Percentiles rank a stretch among this genome's conserved stretches.
These are phyloP conservation scores for Orchestes rusci DNA, from an alignment of 2,888 invertebrate genomes.

Conservation along the genomic window DNA sequence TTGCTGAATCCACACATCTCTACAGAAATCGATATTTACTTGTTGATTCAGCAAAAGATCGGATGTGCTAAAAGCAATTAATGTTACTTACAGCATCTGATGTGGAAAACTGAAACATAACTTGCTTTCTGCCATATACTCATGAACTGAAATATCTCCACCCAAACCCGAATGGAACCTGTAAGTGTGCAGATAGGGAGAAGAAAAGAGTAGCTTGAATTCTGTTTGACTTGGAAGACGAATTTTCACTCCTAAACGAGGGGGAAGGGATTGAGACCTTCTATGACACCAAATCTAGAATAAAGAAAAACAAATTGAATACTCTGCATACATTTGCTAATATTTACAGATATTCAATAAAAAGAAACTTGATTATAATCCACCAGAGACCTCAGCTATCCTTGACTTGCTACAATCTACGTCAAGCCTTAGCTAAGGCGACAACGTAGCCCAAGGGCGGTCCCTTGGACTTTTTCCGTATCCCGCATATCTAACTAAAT, in stretches of 20 bases:
- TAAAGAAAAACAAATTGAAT: conserved; percentile 4
- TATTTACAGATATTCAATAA: too few species aligned
- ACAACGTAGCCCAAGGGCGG: too few species aligned
- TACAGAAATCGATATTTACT: conserved; percentile 37
- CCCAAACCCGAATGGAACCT: conserved; percentile 87
- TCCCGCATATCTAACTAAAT: too few species aligned
- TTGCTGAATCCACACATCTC: conserved; percentile 83
- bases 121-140: conserved; percentile 86
- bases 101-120: conserved; percentile 80
- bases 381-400: too few species aligned
- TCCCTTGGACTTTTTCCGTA: too few species aligned
- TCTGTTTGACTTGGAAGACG: conserved; percentile 75
- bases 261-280: conserved; percentile 79
- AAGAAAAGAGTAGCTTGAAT: conserved; percentile 64
- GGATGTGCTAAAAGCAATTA: not conserved
- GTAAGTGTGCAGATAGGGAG: conserved; percentile 68
- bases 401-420: too few species aligned
- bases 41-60: not conserved
- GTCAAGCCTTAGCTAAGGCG: too few species aligned
- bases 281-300: conserved; percentile 53
- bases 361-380: too few species aligned
- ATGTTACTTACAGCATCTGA: conserved; percentile 69
- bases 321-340: too few species aligned
- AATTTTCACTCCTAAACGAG: conserved; percentile 71
- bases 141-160: conserved; percentile 88